Percentiles rank a stretch among this genome's conserved stretches.
These are phyloP conservation scores for Macrotus californicus DNA, from an alignment of 2,113 vertebrate species.

Conservation along the genomic window DNA sequence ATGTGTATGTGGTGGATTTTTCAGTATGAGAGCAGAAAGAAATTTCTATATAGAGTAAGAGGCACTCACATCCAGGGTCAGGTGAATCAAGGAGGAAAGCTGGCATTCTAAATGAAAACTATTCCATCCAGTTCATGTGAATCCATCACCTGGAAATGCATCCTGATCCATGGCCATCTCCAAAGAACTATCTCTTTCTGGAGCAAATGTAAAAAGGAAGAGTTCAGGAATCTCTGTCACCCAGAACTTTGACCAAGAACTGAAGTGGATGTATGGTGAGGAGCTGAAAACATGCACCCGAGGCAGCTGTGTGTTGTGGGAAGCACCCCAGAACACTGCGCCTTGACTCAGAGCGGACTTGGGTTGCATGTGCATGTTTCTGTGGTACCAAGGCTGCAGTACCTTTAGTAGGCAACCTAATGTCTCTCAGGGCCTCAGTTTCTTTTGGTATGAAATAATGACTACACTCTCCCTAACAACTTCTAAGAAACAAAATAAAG, in stretches of 20 bases:
- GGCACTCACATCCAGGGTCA: neutral
- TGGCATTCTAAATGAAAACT: neutral
- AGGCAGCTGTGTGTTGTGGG: neutral
- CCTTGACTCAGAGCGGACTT: neutral
- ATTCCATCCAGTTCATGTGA: neutral
- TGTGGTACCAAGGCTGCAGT: neutral
- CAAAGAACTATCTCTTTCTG: neutral
- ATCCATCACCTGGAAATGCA: neutral
- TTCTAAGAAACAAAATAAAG: neutral
- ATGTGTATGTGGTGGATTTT: neutral
- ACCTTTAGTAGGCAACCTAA: neutral
- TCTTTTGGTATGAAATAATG: neutral
- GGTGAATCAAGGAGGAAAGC: neutral
- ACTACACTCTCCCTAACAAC: neutral
- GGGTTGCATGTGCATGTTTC: neutral
- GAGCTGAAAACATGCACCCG: neutral
- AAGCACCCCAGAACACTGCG: neutral
- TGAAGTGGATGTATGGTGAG: neutral
- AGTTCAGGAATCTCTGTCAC: neutral
- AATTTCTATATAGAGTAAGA: neutral
- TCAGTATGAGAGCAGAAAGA: neutral
- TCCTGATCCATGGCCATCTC: neutral
- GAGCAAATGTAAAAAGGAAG: neutral
- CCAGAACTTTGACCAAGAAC: neutral
- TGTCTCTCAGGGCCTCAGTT: neutral